Evolutionary conservation across 2,797 vertebrate species (phyloP), one percentile per base, ranked within the genome.

Genomic region (Poecilia wingei): DNA sequence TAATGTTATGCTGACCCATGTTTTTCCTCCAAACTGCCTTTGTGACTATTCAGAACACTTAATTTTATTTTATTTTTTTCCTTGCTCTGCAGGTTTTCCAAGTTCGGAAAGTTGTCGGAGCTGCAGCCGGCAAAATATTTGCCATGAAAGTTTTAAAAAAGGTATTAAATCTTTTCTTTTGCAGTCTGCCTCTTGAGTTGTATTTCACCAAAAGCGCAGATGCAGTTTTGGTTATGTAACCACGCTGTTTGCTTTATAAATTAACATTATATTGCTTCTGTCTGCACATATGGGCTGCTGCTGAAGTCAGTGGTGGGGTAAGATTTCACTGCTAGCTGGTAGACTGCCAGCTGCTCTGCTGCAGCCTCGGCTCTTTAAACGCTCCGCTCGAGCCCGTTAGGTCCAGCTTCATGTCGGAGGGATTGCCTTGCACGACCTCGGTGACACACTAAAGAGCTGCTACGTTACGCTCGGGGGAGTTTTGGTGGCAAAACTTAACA

Each of bases 141-240:
- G 98, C 98, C 83, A 99, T 99, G 98, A 99, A 99, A 94, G 98
- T 99, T 91, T 96, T 99, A 93, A 99, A 99, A 96, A 99, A 99
- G 98, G 98, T 99, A 96, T 51, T 93, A 78, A 22, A 12, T 22
- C 36, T 53, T 53, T 25, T 20, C n/a, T 36, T 33, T 18, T 31
- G 16, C 2, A 41, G 1, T 20, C 8, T 22, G 0, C 0, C 61
- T 1, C 31, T 39, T 47, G 4, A 41, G 49, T 80, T 39, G 4
- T 25, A 61, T 45, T 3, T 36, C 36, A 74, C 41, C 20, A 41
- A 28, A 25, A 2, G 6, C 7, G 13, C 41, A 59, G 46, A 49
- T 36, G 51, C 71, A 33, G 13, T 78, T 45, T 75, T 28, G 80
- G n/a, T 72, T 36, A 12, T 57, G 3, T 64, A 3, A 86, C 77